Conservation (phyloP, 2,888 invertebrate species). For the Homarus gammarus region DNA sequence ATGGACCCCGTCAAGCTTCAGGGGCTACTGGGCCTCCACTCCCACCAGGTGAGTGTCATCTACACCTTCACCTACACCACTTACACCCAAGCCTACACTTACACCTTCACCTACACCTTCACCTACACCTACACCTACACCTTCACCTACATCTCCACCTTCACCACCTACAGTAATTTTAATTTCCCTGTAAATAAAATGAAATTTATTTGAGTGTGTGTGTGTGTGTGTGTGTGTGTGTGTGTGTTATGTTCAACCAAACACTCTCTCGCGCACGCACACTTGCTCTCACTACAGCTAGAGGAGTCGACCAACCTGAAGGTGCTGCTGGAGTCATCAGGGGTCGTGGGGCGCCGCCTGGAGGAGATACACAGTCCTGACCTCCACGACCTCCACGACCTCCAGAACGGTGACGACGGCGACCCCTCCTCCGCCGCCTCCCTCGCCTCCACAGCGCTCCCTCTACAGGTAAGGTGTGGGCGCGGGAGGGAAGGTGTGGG, state of each 20-base stretch:
- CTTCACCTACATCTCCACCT: not conserved
- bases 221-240: too few relatives aligned
- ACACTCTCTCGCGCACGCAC: too few relatives aligned
- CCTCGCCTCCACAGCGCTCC: constrained; percentile 24
- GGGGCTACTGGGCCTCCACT: constrained; percentile 54
- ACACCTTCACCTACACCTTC: not conserved
- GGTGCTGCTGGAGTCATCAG: not conserved
- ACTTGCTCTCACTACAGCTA: not conserved
- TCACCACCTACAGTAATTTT: not conserved
- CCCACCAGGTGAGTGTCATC: constrained; percentile 25
- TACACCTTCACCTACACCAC: not conserved
- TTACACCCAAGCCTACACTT: not conserved
- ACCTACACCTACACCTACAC: too few relatives aligned
- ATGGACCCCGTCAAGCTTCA: constrained; percentile 57
- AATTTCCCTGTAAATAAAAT: too few relatives aligned
- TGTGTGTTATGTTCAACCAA: too few relatives aligned
- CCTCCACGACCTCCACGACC: not conserved
- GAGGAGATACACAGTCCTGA: not conserved
- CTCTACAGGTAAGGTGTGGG: not conserved
- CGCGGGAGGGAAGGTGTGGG: not conserved
- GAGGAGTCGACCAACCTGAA: constrained; percentile 16
- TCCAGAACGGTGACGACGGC: not conserved
- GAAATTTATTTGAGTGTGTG: too few relatives aligned
- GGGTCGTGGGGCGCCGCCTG: not conserved
- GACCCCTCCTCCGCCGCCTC: constrained; percentile 25